Evolutionary conservation across 2,113 vertebrate species (phyloP), one percentile per base, ranked within the genome.

Genomic region (Accipiter cooperii): DNA sequence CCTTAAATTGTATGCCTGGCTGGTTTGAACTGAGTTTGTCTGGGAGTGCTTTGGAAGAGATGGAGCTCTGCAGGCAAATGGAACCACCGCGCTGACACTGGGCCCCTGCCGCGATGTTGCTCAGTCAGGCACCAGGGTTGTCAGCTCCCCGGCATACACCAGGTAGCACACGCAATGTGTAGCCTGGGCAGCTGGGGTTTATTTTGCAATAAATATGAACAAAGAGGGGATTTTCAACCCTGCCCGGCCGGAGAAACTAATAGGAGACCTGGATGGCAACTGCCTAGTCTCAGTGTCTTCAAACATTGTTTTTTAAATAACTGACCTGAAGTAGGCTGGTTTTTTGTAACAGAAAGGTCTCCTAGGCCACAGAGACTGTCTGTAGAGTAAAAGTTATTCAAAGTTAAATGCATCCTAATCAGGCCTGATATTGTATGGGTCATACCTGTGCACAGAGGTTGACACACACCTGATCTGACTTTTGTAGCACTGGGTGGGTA

Each of bases 11-110:
- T 34, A 40, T 4, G 7, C 18, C 25, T 14, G 4, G 47, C 13
- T 5, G 4, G 13, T 55, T 55, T 63, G 40, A 61, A 28, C 16
- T 3, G 22, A 17, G 18, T 2, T 21, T 17, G 28, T 49, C 44
- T 29, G 70, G 42, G 63, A 70, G 34, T 2, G 4, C 14, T 17
- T 46, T 54, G 66, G 51, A 36, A 61, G 65, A 47, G 73, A 3
- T 5, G 34, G 19, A 52, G n/a, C n/a, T 38, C 47, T 51, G 40
- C 29, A 16, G 28, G 29, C 24, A 11, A 19, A 8, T 29, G n/a
- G 17, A 31, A 28, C 12, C 71, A 20, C 49, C 0, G 0, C 0
- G 0, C 6, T 0, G 0, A 33, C 33, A 13, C 38, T 3, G 20
- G 79, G 52, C 4, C 26, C 40, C 17, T 22, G 19, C 0, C 8